These are phyloP conservation scores for Sorex fumeus DNA, from an alignment of 2,113 vertebrate genomes.

Conservation along the genomic window DNA sequence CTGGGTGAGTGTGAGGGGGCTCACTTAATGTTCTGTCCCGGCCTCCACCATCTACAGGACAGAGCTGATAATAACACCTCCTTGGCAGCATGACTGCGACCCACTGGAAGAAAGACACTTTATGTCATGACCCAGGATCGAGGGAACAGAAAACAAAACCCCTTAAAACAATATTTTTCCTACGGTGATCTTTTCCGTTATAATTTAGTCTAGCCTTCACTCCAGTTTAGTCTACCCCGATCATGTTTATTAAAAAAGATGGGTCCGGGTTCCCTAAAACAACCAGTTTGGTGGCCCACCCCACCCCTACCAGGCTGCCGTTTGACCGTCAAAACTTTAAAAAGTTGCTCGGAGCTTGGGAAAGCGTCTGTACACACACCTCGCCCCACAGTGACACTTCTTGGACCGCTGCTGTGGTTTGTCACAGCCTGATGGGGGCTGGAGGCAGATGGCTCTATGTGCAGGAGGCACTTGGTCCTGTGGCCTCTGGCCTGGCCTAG, in stretches of 20 bases:
- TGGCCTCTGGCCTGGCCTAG: background rate
- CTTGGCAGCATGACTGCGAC: background rate
- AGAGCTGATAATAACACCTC: background rate
- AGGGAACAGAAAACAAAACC: background rate
- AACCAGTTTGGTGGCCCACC: background rate
- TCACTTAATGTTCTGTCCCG: background rate
- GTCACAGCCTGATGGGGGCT: too few species aligned
- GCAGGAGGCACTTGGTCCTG: background rate
- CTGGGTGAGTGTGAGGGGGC: background rate
- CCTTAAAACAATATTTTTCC: background rate
- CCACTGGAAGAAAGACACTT: background rate
- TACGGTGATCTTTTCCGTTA: background rate
- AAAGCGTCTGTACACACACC: background rate
- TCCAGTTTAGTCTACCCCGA: conserved; percentile 22
- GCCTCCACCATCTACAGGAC: background rate
- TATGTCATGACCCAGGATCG: background rate
- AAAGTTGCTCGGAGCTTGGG: background rate
- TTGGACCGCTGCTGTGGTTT: background rate
- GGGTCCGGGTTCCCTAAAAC: background rate
- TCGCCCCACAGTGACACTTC: too few species aligned
- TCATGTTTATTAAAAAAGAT: conserved; percentile 48
- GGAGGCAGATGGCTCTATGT: background rate
- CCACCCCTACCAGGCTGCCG: background rate
- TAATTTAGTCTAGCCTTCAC: conserved; percentile 27
- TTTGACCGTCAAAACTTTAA: conserved; percentile 27